Conservation (phyloP, 2,888 invertebrate genomes). For the Scaptomyza cyrtandrae region DNA sequence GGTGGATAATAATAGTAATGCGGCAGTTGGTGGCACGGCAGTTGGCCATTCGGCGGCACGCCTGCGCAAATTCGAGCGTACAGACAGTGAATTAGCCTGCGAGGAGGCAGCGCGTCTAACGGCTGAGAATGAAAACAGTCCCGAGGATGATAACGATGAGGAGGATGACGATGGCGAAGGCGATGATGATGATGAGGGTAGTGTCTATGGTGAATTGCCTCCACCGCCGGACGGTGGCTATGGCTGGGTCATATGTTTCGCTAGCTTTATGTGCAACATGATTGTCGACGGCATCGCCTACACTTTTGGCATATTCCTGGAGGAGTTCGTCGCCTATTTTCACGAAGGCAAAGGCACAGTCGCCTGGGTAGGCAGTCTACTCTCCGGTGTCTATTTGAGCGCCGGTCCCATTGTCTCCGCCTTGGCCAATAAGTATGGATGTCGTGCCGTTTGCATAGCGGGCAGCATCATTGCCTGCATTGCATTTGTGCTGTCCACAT, state of each 20-base stretch:
- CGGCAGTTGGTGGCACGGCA: constrained; percentile 41
- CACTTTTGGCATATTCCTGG: constrained; percentile 97
- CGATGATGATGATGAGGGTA: constrained; percentile 87
- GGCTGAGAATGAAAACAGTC: constrained; percentile 87
- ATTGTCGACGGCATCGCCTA: constrained; percentile 99
- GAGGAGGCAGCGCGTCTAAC: constrained; percentile 93
- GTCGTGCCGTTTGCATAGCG: constrained; percentile 95
- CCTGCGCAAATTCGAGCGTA: constrained; percentile 86
- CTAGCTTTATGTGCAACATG: constrained; percentile 98
- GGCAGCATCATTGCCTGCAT: constrained; percentile 94
- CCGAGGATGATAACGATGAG: constrained; percentile 64
- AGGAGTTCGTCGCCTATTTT: constrained; percentile 92
- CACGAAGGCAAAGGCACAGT: constrained; percentile 94
- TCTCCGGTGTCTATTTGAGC: constrained; percentile 97
- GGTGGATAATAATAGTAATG: constrained; percentile 72
- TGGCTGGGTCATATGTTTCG: constrained; percentile 97
- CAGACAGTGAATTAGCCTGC: constrained; percentile 94
- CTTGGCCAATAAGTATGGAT: constrained; percentile 97
- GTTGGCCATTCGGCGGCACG: constrained; percentile 79
- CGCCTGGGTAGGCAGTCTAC: constrained; percentile 96
- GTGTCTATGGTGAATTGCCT: constrained; percentile 91
- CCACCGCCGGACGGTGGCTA: constrained; percentile 96
- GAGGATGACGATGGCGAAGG: constrained; percentile 69
- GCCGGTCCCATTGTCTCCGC: constrained; percentile 98
- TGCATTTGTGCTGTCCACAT: constrained; percentile 94